Conservation (phyloP, 2,888 invertebrate genomes). For the Herminia tarsipennalis region DNA sequence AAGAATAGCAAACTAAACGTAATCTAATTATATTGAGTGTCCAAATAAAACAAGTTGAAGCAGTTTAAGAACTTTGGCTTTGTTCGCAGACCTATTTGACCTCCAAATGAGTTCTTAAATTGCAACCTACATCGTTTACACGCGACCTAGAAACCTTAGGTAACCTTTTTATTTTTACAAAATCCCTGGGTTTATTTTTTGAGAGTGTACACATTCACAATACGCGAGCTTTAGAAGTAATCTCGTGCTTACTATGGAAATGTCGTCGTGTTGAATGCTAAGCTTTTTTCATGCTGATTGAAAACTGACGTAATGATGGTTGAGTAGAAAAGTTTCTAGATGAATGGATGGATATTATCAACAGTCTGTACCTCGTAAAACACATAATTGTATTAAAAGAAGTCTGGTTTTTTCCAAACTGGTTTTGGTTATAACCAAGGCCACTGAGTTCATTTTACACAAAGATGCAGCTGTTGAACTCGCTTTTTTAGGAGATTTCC, state of each 20-base stretch:
- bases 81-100: slow-evolving; percentile 11
- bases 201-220: not conserved
- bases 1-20: slow-evolving; percentile 10
- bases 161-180: not conserved
- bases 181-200: not conserved
- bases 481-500: too few species aligned
- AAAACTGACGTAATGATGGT: too few species aligned
- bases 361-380: too few species aligned
- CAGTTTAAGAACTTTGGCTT: slow-evolving; percentile 6
- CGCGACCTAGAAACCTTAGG: not conserved
- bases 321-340: too few species aligned
- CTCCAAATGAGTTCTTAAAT: slow-evolving; percentile 16
- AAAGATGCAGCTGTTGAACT: too few species aligned
- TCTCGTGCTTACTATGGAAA: not conserved
- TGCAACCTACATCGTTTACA: not conserved
- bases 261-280: not conserved
- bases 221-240: not conserved
- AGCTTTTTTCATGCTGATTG: too few species aligned
- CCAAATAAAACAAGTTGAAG: slow-evolving; percentile 13
- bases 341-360: too few species aligned
- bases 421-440: too few species aligned
- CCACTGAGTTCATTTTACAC: too few species aligned
- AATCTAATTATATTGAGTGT: slow-evolving; percentile 18
- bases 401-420: too few species aligned
- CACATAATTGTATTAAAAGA: too few species aligned